Percentiles rank a stretch among this genome's conserved stretches.
These are phyloP conservation scores for Larimichthys polyactis DNA, from an alignment of 2,113 vertebrate genomes.

Conservation along the genomic window DNA sequence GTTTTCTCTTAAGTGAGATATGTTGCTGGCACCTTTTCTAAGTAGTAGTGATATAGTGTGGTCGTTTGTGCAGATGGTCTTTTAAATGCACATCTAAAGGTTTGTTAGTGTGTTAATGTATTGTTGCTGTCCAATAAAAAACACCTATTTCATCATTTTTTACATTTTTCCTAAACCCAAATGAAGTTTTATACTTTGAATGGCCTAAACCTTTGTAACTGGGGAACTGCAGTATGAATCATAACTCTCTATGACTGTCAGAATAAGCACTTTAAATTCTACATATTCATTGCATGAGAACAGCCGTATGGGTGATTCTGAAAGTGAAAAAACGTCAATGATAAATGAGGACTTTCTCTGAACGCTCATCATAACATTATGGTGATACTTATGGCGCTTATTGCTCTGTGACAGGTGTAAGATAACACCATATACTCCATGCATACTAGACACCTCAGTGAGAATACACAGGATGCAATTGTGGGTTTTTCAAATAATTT, in stretches of 20 bases:
- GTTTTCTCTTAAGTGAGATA: slow-evolving; percentile 36
- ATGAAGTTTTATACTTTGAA: too few species aligned
- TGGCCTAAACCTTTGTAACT: too few species aligned
- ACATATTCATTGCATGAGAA: too few species aligned
- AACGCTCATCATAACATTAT: neutral
- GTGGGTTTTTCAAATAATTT: neutral
- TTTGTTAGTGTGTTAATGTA: neutral
- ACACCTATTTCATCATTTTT: too few species aligned
- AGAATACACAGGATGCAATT: neutral
- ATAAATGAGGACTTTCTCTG: neutral
- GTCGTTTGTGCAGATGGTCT: neutral
- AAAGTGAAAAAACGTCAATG: neutral
- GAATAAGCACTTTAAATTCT: too few species aligned
- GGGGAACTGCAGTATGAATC: too few species aligned
- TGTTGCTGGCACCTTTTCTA: slow-evolving; percentile 13
- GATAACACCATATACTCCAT: neutral
- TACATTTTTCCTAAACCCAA: too few species aligned
- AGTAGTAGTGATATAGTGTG: neutral
- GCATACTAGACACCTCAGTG: neutral
- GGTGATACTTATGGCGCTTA: neutral
- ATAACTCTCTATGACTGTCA: too few species aligned
- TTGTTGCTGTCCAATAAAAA: too few species aligned
- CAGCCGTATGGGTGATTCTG: too few species aligned
- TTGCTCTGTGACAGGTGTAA: neutral
- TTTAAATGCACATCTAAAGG: slow-evolving; percentile 7